Base-by-base conservation (phyloP, 2,797 vertebrate species). In the Cheracebus regulus region DNA sequence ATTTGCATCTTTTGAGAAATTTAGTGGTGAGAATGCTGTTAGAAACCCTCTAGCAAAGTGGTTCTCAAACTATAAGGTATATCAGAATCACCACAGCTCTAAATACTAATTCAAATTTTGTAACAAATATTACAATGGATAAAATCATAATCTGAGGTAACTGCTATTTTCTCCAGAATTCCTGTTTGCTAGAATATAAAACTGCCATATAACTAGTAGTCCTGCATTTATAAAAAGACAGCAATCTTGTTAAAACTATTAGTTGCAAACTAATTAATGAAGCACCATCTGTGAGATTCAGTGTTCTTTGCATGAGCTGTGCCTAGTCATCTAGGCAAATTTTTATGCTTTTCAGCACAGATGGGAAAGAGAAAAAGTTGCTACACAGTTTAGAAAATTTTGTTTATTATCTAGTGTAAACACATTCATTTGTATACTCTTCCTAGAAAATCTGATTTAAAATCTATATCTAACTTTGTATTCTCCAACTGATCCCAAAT, bases 191-290 rank as follows among this genome's bases (percentile, higher is more conserved):
- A 33, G 96, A 96, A 88, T 84, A 67, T 7, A 79, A 96, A 93
- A 93, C 76, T 72, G 78, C 55, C 57, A 55, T 61, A n/a, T 52
- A 95, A 70, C 41, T 41, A 88, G 19, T 58, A 87, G 46, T 46
- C 41, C 20, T 80, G 64, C 46, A 36, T 92, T 93, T 93, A n/a
- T 85, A 94, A 84, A 95, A 86, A 92, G 84, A 88, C 67, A 88
- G 58, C 57, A 41, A 46, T 57, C 94, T 93, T 81, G 61, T 94
- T 75, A 88, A 98, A 95, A 87, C 55, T 91, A 70, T 95, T 94
- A 83, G 80, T 81, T 96, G 83, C 73, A 95, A 93, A 72, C 17
- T 14, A 93, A 96, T 97, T 97, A 97, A 90, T 86, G 73, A 97
- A 85, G 84, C n/a, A 7, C 95, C 96, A 96, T 97, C 96, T 97